Percentiles rank a stretch among this genome's conserved stretches.
phyloP scores from a whole-genome alignment of 1,140 invertebrate genomes.

The Saccostrea glomerata region DNA sequence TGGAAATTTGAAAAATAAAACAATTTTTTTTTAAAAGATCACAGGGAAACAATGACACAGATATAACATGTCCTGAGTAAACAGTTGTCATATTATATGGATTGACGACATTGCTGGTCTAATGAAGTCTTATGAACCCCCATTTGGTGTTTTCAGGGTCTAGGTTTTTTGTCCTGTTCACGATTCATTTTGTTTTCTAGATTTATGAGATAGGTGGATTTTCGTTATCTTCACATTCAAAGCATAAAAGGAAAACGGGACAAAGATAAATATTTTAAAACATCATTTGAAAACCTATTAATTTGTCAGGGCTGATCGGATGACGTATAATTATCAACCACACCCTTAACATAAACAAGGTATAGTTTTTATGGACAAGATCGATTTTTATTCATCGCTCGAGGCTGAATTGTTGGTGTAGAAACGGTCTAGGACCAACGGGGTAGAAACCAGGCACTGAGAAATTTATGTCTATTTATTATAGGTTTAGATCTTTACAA shows the following conservation, averaged over 20 bases:
- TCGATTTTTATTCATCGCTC: background rate
- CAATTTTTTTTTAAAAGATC: too few relatives aligned
- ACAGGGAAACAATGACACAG: background rate
- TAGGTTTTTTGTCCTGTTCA: too few relatives aligned
- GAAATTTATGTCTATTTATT: too few relatives aligned
- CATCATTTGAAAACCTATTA: background rate
- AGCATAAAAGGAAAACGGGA: background rate
- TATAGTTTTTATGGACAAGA: background rate
- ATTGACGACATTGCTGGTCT: background rate
- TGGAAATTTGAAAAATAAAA: background rate
- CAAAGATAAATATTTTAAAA: background rate
- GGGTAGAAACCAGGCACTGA: background rate
- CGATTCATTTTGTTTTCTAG: too few relatives aligned
- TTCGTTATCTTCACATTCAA: too few relatives aligned
- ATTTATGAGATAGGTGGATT: too few relatives aligned
- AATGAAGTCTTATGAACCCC: background rate
- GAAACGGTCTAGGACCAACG: background rate
- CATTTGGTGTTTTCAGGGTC: too few relatives aligned
- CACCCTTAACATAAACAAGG: background rate
- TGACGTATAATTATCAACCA: slow-evolving; percentile 5
- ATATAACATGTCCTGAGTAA: background rate
- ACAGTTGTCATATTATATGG: background rate
- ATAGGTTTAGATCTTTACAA: background rate
- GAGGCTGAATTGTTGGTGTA: background rate
- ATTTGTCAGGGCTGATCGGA: background rate